Percentiles rank a stretch among this genome's conserved stretches.
These are phyloP conservation scores for Ctenopoma kingsleyae DNA, from an alignment of 2,797 vertebrate genomes.

Conservation along the genomic window DNA sequence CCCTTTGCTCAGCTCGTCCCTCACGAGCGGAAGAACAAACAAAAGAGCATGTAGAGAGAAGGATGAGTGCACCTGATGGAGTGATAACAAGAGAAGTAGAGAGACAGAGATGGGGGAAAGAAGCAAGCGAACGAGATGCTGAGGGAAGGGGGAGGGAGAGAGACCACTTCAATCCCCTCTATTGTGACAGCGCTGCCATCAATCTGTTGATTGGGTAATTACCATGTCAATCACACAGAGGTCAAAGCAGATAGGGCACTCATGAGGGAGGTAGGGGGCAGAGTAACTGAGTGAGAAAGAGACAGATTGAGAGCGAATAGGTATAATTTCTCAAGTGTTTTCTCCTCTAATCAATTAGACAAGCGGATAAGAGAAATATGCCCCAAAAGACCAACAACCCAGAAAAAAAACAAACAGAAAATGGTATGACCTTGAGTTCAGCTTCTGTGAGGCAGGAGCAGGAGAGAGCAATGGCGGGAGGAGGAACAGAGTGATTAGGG, in stretches of 20 bases:
- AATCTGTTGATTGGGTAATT: constrained; percentile 88
- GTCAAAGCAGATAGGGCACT: constrained; percentile 85
- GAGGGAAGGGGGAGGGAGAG: constrained; percentile 55
- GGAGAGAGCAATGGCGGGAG: constrained; percentile 36
- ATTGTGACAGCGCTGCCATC: constrained; percentile 87
- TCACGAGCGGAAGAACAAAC: constrained; percentile 55
- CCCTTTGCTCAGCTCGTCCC: constrained; percentile 9
- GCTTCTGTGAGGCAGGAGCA: constrained; percentile 17
- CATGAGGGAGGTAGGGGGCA: constrained; percentile 48
- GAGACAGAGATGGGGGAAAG: constrained; percentile 34
- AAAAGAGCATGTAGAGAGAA: constrained; percentile 58
- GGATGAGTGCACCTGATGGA: constrained; percentile 75
- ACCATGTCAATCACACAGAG: constrained; percentile 88
- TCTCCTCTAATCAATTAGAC: constrained; percentile 76
- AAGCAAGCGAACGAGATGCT: constrained; percentile 43
- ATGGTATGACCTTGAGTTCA: constrained; percentile 64
- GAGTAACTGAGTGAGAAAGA: constrained; percentile 64
- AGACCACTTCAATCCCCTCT: constrained; percentile 83
- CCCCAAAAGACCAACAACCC: constrained; percentile 47
- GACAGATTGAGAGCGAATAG: constrained; percentile 54
- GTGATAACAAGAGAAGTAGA: constrained; percentile 62
- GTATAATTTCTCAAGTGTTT: constrained; percentile 80
- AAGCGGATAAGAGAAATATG: constrained; percentile 59
- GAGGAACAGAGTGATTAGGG: constrained; percentile 70
- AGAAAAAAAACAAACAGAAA: constrained; percentile 27